Base-by-base conservation (phyloP, 2,888 invertebrate genomes). In the Orchesellides sinensis region DNA sequence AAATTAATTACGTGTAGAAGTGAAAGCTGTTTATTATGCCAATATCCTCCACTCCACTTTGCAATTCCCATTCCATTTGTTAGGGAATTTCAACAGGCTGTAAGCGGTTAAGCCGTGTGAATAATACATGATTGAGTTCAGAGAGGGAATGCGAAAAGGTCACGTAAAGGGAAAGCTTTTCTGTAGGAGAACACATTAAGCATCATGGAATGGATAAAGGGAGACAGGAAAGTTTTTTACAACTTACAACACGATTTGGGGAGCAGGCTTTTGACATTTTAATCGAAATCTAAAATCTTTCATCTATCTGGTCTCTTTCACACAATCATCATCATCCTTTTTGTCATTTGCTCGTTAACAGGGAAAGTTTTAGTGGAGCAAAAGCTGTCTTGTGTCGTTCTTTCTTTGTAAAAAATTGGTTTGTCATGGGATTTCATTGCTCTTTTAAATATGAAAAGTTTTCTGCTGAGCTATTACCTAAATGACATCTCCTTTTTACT, bases 241-340 rank as follows among this genome's bases (percentile, higher is more conserved):
- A 40, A 10, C 40, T 14, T n/a, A 40, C 10, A 40, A 40, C 40
- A 40, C 40, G 10, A n/a, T n/a, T n/a, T n/a, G 14, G 10, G 40
- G 40, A 40, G 40, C 40, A 8, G 10, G 40, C n/a, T 14, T 40
- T 40, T 52, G 10, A 49, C 49, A 49, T 52, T 49, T 73, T 63
- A 75, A 75, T 75, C 74, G 52, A 75, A 75, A 75, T 75, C 74
- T 59, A 75, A 75, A 65, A 75, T 65, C 65, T 65, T 52, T 73
- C 52, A 61, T 61, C 61, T 49, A 61, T 35, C 63, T 25, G 23
- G 32, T 69, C 32, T 45, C 65, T n/a, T 54, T 49, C 25, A 65
- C 59, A 59, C 63, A 23, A 56, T 52, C 21, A 32, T 35, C 63
- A 25, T 52, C 65, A 45, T 78, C 69, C 61, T 45, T 40, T 78